Percentiles rank a stretch among this genome's conserved stretches.
Evolutionary conservation across 1,140 invertebrate species (phyloP).

Genomic region (Calycopis cecrops): DNA sequence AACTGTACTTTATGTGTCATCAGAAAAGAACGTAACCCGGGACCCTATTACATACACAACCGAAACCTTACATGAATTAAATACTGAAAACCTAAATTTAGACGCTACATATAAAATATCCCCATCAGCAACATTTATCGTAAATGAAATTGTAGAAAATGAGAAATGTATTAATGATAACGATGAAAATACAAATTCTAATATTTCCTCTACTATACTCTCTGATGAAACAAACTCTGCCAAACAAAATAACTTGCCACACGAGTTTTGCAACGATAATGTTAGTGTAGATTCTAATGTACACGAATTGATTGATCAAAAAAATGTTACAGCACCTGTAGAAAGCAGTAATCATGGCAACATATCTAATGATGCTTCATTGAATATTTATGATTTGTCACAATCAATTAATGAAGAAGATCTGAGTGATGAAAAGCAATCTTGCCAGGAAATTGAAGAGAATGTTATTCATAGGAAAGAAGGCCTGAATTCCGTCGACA

Average conservation of each 20-base stretch:
- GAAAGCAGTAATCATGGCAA: background rate
- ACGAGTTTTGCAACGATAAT: too few relatives aligned
- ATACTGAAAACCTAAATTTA: too few relatives aligned
- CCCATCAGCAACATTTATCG: background rate
- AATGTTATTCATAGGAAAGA: background rate
- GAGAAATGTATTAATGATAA: background rate
- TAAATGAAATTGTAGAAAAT: background rate
- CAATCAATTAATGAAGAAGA: conserved; percentile 1
- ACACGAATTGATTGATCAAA: too few relatives aligned
- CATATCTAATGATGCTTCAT: background rate
- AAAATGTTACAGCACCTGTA: background rate
- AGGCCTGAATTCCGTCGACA: background rate
- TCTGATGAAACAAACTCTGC: too few relatives aligned
- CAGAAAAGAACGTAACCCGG: background rate
- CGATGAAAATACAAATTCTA: background rate
- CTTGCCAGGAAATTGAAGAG: background rate
- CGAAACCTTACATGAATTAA: too few relatives aligned
- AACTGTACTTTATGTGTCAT: background rate
- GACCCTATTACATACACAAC: background rate
- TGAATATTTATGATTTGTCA: background rate
- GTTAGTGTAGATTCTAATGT: too few relatives aligned
- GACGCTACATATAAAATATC: background rate
- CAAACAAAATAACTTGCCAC: too few relatives aligned
- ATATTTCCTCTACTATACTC: background rate
- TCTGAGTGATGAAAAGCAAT: background rate